phyloP scores from a whole-genome alignment of 2,888 invertebrate species.

The Chesias legatella region DNA sequence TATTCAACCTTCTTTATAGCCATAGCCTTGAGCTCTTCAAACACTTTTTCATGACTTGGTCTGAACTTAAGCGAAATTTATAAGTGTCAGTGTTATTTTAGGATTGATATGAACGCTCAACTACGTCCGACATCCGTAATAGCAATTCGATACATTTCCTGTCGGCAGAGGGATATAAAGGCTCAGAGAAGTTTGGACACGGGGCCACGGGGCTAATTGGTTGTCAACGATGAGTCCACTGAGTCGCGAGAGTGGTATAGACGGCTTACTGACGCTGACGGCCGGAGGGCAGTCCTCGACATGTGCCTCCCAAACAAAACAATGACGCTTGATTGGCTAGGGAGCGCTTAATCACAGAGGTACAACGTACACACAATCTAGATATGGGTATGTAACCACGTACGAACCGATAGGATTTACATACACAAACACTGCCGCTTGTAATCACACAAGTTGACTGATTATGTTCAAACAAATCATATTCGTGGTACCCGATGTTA shows the following conservation, averaged over 20 bases:
- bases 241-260: slow-evolving; percentile 45
- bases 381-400: slow-evolving; percentile 4
- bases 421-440: slow-evolving; percentile 10
- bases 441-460: slow-evolving; percentile 6
- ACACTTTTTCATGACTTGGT: no score
- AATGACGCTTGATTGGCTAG: slow-evolving; percentile 43
- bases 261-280: slow-evolving; percentile 36
- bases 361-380: slow-evolving; percentile 12
- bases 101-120: no score
- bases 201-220: slow-evolving; percentile 70
- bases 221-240: slow-evolving; percentile 70
- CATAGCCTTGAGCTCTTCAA: no score
- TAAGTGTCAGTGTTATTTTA: no score
- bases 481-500: background rate
- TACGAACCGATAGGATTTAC: slow-evolving; percentile 5
- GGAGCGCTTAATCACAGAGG: slow-evolving; percentile 21
- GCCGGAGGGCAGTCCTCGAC: slow-evolving; percentile 33
- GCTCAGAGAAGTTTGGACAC: slow-evolving; percentile 30
- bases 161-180: slow-evolving; percentile 7
- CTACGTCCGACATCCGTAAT: no score
- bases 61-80: no score
- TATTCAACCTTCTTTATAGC: no score
- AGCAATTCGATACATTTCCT: background rate
- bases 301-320: slow-evolving; percentile 50
- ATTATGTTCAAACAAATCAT: slow-evolving; percentile 6